A percentile compares a stretch with the other conserved stretches of the same genome.
phyloP scores from a whole-genome alignment of 2,113 vertebrate genomes.

The Odocoileus virginianus region DNA sequence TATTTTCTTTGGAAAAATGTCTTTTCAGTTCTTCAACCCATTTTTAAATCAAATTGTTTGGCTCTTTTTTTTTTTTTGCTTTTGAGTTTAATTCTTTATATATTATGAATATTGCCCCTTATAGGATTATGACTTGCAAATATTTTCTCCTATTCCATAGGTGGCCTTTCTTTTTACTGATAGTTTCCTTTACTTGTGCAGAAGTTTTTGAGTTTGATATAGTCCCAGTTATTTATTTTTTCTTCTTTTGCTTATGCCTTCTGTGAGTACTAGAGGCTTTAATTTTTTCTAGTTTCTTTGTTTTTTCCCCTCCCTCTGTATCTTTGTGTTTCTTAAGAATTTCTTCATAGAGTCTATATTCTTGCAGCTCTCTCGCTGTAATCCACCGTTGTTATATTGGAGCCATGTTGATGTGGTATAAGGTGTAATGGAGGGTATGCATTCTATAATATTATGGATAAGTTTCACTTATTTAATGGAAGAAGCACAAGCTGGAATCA shows the following conservation, averaged over 20 bases:
- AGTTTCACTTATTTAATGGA: not conserved
- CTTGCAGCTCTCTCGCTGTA: not conserved
- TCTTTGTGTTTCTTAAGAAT: not conserved
- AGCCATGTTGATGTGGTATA: not conserved
- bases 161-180: not conserved
- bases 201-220: not conserved
- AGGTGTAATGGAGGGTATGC: not conserved
- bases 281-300: not conserved
- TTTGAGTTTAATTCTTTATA: not conserved
- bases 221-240: not conserved
- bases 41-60: not conserved
- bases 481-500: no score
- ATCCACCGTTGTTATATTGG: not conserved
- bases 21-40: not conserved
- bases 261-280: not conserved
- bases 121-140: not conserved
- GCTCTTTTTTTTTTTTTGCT: not conserved
- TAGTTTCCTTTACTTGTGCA: not conserved
- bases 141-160: not conserved
- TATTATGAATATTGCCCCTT: not conserved
- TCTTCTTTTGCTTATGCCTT: not conserved
- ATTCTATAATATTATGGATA: not conserved
- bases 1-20: not conserved
- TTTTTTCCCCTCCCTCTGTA: not conserved
- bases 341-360: not conserved